phyloP scores from a whole-genome alignment of 1,140 invertebrate species.

The Armadillidium nasatum region DNA sequence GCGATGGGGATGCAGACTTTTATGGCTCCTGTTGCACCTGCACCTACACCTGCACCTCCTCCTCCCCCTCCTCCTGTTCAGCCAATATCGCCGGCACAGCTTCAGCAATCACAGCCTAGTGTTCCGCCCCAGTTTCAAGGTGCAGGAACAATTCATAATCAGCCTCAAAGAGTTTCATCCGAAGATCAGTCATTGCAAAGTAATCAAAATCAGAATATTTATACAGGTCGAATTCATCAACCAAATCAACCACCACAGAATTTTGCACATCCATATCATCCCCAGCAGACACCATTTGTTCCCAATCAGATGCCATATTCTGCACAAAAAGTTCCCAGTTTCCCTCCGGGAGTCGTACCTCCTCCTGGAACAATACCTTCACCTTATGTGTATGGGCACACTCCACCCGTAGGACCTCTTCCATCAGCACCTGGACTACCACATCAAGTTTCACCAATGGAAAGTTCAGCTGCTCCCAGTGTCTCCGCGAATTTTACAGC shows the following conservation, averaged over 20 bases:
- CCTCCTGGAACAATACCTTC: not conserved
- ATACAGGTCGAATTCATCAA: not conserved
- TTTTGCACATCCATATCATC: not conserved
- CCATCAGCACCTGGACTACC: not conserved
- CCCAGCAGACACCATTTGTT: not conserved
- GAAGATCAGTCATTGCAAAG: not conserved
- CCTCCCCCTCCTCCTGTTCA: not conserved
- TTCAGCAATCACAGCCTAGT: constrained; percentile 16
- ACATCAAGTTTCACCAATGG: not conserved
- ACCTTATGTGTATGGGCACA: not conserved
- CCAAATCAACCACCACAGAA: not conserved
- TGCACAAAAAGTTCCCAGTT: not conserved
- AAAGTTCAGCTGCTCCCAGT: not conserved
- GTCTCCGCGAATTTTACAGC: not conserved
- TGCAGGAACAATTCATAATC: not conserved
- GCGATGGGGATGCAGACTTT: constrained; percentile 49
- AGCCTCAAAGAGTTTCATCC: not conserved
- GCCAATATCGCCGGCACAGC: constrained; percentile 6
- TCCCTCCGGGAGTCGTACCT: not conserved
- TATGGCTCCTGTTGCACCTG: not conserved
- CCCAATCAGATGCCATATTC: not conserved
- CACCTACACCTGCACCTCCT: not conserved
- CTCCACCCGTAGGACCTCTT: not conserved
- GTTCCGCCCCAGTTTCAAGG: not conserved
- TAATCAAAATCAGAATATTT: not conserved